A percentile compares a stretch with the other conserved stretches of the same genome.
Evolutionary conservation across 1,140 invertebrate genomes (phyloP).

Genomic region (Apis dorsata): DNA sequence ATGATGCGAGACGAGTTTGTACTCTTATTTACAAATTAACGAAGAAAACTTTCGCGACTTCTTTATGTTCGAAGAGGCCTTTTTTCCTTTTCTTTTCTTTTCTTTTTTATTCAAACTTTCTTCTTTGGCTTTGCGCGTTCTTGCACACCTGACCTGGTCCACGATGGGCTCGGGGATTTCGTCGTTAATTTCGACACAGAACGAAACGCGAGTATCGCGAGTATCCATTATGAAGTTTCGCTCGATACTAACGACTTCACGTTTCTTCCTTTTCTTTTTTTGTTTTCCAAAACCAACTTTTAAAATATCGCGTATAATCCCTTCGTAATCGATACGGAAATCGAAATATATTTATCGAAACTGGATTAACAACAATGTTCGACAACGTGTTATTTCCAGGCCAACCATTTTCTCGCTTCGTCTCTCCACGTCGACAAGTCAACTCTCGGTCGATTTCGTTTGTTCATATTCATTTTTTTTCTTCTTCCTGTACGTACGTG

Average conservation of each 20-base stretch:
- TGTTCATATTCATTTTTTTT: constrained; percentile 41
- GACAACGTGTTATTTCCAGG: too few relatives aligned
- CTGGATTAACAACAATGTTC: too few relatives aligned
- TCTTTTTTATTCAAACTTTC: constrained; percentile 39
- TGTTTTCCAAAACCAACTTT: not conserved
- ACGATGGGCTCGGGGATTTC: not conserved
- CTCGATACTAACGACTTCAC: not conserved
- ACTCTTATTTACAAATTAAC: constrained; percentile 2
- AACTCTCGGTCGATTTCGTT: not conserved
- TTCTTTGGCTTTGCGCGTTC: not conserved
- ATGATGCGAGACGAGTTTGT: not conserved
- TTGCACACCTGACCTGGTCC: constrained; percentile 34
- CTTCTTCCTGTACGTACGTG: not conserved
- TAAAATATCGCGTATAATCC: not conserved
- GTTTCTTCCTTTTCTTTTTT: not conserved
- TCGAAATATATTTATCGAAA: constrained; percentile 1
- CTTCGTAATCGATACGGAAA: constrained; percentile 6
- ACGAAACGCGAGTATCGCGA: not conserved
- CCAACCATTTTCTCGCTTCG: not conserved
- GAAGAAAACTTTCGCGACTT: constrained; percentile 15
- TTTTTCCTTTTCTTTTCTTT: not conserved
- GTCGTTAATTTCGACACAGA: constrained; percentile 30
- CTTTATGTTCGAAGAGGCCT: not conserved
- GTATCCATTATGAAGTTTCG: constrained; percentile 37
- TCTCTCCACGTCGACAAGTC: not conserved